These are phyloP conservation scores for Sciurus niger DNA, from an alignment of 2,113 vertebrate species.

Conservation along the genomic window DNA sequence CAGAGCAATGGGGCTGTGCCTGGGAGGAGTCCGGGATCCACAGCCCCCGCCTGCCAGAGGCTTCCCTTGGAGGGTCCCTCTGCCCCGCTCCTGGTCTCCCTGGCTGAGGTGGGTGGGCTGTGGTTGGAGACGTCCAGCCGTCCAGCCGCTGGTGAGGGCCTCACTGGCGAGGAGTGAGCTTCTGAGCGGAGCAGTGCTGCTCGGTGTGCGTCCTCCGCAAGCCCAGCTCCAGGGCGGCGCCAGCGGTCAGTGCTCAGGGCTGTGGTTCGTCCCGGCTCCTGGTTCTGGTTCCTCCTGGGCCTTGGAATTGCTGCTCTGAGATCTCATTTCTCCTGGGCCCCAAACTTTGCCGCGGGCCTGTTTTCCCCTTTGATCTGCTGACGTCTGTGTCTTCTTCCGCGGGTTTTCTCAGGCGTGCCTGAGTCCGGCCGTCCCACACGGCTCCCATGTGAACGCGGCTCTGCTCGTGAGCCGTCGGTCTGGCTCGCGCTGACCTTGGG, in stretches of 20 bases:
- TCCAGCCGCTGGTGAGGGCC: no score
- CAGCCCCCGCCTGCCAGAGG: background rate
- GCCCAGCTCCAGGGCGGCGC: no score
- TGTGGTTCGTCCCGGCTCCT: background rate
- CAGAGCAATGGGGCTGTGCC: no score
- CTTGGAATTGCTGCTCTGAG: background rate
- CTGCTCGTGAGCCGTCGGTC: background rate
- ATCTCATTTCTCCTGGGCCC: background rate
- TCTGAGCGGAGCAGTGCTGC: no score
- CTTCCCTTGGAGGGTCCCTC: no score
- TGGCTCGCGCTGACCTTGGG: background rate
- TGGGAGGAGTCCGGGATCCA: rapidly evolving
- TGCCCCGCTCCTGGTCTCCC: no score
- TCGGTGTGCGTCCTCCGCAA: no score
- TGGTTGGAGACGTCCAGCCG: background rate
- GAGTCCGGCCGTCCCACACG: background rate
- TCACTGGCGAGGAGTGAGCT: background rate
- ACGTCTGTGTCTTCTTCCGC: background rate
- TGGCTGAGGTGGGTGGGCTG: no score
- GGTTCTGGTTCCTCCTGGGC: background rate
- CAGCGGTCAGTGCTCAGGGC: background rate
- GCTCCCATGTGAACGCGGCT: background rate
- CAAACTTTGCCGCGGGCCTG: slow-evolving; percentile 17
- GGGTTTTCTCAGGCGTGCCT: background rate
- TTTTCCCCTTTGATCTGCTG: slow-evolving; percentile 42